Base-by-base conservation (phyloP, 2,113 vertebrate genomes). In the Hiodon alosoides region DNA sequence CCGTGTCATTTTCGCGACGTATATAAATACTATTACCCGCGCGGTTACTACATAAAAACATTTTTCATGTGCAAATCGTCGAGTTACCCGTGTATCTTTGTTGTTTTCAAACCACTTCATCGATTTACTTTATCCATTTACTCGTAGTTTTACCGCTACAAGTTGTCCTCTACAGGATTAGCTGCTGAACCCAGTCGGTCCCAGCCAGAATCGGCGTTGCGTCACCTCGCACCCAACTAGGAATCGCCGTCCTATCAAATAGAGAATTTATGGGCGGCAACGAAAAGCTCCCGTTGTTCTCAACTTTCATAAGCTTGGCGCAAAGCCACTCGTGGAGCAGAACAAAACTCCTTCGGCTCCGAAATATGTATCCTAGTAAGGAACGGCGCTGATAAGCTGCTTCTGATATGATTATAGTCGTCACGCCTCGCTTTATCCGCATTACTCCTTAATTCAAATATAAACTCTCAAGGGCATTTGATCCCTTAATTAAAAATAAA, bases 181-280 rank as follows among this genome's bases (percentile, higher is more conserved):
- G 64, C 46, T 11, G 8, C 62, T 48, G 48, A 66, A 3, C 46
- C 3, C 46, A 48, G 64, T 5, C 46, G 16, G 7, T 4, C 16
- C 62, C 62, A 65, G 47, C 47, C 62, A 31, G 17, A 46, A 46
- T 65, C 17, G 16, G 11, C 17, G 16, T 65, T 65, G 7, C 62
- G 16, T 65, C 17, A 65, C 62, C 7, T 10, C 9, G 7, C 17
- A 16, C 7, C 9, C 31, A 13, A 65, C 62, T 7, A 16, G 3
- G 17, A 65, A 65, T 65, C 62, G 16, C 62, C 47, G 62, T 65
- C 62, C 62, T 7, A 46, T 65, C 16, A 65, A 65, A 65, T 46
- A 65, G 17, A 65, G 6, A 31, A 65, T 65, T 46, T 8, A 9
- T 47, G 17, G 62, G 62, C 62, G 16, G 62, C 7, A 14, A 46